Conservation (phyloP, 2,797 vertebrate genomes). For the Limnodromus scolopaceus region DNA sequence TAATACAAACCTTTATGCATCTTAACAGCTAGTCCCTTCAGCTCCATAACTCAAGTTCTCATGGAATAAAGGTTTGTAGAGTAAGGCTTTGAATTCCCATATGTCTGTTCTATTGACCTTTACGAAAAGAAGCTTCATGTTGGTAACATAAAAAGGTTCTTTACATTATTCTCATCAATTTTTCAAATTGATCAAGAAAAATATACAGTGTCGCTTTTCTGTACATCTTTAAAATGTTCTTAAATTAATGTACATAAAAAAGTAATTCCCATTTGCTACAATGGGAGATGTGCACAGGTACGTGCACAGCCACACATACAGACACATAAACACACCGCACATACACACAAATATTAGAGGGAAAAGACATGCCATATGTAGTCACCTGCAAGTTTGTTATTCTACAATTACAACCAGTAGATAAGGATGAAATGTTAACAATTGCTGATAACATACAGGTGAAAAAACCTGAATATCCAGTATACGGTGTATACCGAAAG, state of each 20-base stretch:
- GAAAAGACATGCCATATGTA: conserved; percentile 9
- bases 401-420: conserved; percentile 10
- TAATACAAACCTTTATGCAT: background rate
- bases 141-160: conserved; percentile 36
- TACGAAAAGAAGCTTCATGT: conserved; percentile 38
- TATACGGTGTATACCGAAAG: background rate
- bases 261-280: conserved; percentile 31
- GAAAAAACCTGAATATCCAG: conserved; percentile 8
- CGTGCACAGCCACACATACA: conserved; percentile 20
- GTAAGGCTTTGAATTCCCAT: conserved; percentile 12
- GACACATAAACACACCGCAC: background rate
- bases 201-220: conserved; percentile 64
- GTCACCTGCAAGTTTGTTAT: conserved; percentile 1
- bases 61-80: conserved; percentile 30
- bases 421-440: conserved; percentile 34
- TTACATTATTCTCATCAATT: conserved; percentile 42
- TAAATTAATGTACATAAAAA: conserved; percentile 60
- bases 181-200: conserved; percentile 69
- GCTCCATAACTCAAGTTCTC: background rate
- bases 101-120: conserved; percentile 11
- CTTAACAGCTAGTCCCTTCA: background rate
- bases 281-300: conserved; percentile 24
- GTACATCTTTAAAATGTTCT: conserved; percentile 65
- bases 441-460: conserved; percentile 1
- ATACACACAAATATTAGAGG: conserved; percentile 1